These are phyloP conservation scores for Sarcophaga caerulescens DNA, from an alignment of 2,888 invertebrate genomes.

Conservation along the genomic window DNA sequence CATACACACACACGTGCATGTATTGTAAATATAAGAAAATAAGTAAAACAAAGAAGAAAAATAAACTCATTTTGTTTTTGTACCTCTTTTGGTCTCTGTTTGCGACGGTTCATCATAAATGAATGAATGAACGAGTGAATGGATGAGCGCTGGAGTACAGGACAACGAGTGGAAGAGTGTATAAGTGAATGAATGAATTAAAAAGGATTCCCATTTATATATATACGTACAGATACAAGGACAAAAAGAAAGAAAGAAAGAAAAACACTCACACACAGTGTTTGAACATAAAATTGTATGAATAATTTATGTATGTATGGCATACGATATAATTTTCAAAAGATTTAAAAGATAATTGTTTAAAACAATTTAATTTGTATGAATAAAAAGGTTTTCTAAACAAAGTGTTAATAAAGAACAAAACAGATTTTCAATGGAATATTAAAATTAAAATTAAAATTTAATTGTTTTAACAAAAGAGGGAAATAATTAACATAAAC, in stretches of 20 bases:
- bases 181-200: conserved; percentile 44
- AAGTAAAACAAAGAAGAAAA: conserved; percentile 8
- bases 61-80: neutral
- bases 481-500: too few relatives aligned
- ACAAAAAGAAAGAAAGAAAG: too few relatives aligned
- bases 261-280: neutral
- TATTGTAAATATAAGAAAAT: neutral
- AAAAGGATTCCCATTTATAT: neutral
- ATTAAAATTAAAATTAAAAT: neutral
- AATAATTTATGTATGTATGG: conserved; percentile 45
- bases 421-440: neutral
- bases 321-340: conserved; percentile 31
- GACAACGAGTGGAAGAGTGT: neutral
- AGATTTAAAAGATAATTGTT: conserved; percentile 57
- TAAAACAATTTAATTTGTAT: conserved; percentile 49
- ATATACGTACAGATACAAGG: neutral
- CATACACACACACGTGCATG: too few relatives aligned
- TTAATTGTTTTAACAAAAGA: neutral
- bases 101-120: conserved; percentile 20
- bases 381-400: conserved; percentile 16
- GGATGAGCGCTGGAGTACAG: neutral
- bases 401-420: conserved; percentile 27
- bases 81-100: conserved; percentile 29
- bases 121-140: neutral
- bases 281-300: conserved; percentile 46